phyloP scores from a whole-genome alignment of 2,113 vertebrate genomes.

The Sylvilagus bachmani region DNA sequence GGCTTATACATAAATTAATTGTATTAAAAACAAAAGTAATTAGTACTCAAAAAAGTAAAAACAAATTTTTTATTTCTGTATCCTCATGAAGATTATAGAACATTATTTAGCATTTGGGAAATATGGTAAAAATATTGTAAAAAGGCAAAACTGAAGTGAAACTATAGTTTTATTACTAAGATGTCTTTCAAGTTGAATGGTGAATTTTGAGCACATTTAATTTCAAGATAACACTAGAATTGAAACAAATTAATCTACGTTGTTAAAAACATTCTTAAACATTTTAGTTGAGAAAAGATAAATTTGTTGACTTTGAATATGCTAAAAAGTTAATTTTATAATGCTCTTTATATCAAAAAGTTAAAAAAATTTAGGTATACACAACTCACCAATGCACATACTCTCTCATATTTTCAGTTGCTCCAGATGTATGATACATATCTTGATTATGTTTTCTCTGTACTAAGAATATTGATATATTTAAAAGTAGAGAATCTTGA shows the following conservation, averaged over 20 bases:
- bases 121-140: slow-evolving; percentile 68
- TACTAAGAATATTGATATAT: neutral
- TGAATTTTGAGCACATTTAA: slow-evolving; percentile 63
- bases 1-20: neutral
- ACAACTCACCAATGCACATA: neutral
- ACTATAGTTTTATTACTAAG: neutral
- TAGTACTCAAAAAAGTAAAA: neutral
- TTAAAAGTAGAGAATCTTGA: neutral
- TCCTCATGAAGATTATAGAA: neutral
- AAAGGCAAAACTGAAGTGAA: slow-evolving; percentile 59
- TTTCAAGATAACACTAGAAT: slow-evolving; percentile 26
- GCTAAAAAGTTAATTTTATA: slow-evolving; percentile 38
- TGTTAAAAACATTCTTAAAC: neutral
- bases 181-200: slow-evolving; percentile 37
- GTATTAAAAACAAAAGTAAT: neutral
- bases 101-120: slow-evolving; percentile 72
- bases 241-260: slow-evolving; percentile 68
- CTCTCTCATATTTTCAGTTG: neutral
- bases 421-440: neutral
- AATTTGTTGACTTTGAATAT: slow-evolving; percentile 51
- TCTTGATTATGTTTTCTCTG: neutral
- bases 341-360: slow-evolving; percentile 50
- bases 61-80: neutral
- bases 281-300: neutral
- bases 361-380: neutral